Evolutionary conservation across 2,797 vertebrate genomes (phyloP), one percentile per base, ranked within the genome.

Genomic region (Sebastes oblongus): DNA sequence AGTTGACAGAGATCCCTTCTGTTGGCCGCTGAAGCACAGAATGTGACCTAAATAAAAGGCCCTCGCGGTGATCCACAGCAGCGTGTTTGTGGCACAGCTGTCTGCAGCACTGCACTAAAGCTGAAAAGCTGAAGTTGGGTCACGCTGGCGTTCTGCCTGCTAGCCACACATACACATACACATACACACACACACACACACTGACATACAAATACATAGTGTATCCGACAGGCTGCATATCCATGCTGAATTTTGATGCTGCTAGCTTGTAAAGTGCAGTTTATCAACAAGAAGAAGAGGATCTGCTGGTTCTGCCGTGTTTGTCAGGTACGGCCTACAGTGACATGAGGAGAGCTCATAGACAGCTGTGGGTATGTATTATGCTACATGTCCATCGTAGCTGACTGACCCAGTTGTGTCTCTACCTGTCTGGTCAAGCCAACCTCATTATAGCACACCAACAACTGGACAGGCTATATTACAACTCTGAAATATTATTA

Each of bases 41-140:
- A 92, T 90, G 88, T 92, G 93, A 93, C 93, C 93, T 92, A 93
- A 93, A 94, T 94, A 94, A 93, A 92, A 92, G 91, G 88, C 81
- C 91, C 92, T 93, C 25, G 76, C 83, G 75, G 92, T 92, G 87
- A 92, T 93, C 80, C 84, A 85, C 88, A 76, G 86, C 89, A 84
- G 83, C 74, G 89, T 76, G 88, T 91, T 92, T 89, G 94, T 91
- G 81, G 85, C 91, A 92, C 94, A 94, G 91, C 93, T 94, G 94
- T 92, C 92, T 91, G 79, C 86, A 88, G 89, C 75, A 27, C 83
- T 82, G 89, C 89, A 86, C 90, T 89, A 88, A 91, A 91, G 92
- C 91, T 89, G 90, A 86, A 91, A 90, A 93, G 91, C 92, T 82
- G 83, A 90, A 82, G 90, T 88, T 81, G 84, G 92, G 86, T 94